These are phyloP conservation scores for Pycnonotus jocosus DNA, from an alignment of 2,113 vertebrate genomes.

Conservation along the genomic window DNA sequence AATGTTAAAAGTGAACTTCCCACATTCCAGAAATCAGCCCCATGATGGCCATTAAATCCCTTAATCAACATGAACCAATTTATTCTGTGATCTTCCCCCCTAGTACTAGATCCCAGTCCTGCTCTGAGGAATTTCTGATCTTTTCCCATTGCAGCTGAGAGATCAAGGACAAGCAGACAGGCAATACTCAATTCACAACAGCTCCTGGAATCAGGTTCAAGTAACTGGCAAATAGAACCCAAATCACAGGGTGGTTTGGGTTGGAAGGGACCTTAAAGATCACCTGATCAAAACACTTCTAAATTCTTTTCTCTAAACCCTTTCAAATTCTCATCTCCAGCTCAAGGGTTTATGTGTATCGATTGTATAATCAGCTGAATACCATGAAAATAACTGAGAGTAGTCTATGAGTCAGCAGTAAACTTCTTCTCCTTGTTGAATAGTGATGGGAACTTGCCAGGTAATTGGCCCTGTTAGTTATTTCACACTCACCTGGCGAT, in stretches of 20 bases:
- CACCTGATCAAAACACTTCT: neutral
- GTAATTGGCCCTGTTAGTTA: neutral
- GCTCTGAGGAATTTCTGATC: neutral
- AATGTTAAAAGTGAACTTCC: neutral
- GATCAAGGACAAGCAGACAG: neutral
- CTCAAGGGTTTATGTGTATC: neutral
- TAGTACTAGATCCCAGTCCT: neutral
- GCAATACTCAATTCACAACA: neutral
- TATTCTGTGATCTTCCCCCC: neutral
- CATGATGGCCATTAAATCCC: neutral
- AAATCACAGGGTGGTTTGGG: neutral
- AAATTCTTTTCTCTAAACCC: neutral
- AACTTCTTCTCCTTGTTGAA: neutral
- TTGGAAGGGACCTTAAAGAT: neutral
- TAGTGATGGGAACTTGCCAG: neutral
- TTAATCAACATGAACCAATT: neutral
- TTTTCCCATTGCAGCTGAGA: neutral
- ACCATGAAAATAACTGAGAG: neutral
- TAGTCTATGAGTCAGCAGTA: neutral
- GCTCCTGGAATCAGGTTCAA: neutral
- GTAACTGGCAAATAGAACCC: neutral
- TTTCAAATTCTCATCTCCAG: neutral
- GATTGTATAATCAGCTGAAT: neutral
- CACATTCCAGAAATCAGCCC: neutral
- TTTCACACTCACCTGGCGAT: constrained; percentile 84